Evolutionary conservation across 2,888 invertebrate species (phyloP).

Genomic region (Mythimna vitellina): DNA sequence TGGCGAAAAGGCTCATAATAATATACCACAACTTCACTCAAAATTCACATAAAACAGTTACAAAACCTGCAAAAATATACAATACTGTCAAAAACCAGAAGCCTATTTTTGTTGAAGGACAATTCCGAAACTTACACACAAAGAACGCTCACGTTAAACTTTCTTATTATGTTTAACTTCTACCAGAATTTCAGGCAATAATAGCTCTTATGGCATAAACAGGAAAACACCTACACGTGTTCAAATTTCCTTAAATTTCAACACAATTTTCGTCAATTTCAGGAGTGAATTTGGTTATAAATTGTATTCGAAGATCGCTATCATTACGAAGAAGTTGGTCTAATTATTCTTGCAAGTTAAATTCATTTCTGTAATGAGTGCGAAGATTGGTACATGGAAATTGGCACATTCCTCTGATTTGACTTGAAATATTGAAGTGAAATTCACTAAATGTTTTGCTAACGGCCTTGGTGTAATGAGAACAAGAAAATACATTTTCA

Average conservation of each 20-base stretch:
- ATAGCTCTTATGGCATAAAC: constrained; percentile 13
- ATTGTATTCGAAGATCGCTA: constrained; percentile 33
- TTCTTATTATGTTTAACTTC: constrained; percentile 14
- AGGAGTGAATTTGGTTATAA: constrained; percentile 33
- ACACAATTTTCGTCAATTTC: constrained; percentile 17
- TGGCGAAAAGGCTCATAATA: no score
- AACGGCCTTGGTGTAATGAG: not conserved
- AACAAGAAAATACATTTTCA: not conserved
- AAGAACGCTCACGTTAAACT: constrained; percentile 25
- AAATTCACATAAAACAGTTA: not conserved
- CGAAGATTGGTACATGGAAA: constrained; percentile 4
- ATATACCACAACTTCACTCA: not conserved
- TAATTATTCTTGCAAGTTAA: constrained; percentile 39
- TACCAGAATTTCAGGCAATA: constrained; percentile 11
- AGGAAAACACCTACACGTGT: constrained; percentile 8
- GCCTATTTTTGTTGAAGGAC: constrained; percentile 2
- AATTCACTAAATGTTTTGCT: not conserved
- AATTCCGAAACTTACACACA: constrained; percentile 5
- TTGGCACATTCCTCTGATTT: constrained; percentile 16
- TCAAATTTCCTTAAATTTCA: constrained; percentile 16
- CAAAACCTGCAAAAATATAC: not conserved
- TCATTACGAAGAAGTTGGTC: constrained; percentile 31
- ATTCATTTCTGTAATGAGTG: constrained; percentile 39
- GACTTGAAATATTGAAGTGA: constrained; percentile 9
- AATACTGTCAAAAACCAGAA: not conserved